phyloP scores from a whole-genome alignment of 2,113 vertebrate genomes.

The Saimiri boliviensis region DNA sequence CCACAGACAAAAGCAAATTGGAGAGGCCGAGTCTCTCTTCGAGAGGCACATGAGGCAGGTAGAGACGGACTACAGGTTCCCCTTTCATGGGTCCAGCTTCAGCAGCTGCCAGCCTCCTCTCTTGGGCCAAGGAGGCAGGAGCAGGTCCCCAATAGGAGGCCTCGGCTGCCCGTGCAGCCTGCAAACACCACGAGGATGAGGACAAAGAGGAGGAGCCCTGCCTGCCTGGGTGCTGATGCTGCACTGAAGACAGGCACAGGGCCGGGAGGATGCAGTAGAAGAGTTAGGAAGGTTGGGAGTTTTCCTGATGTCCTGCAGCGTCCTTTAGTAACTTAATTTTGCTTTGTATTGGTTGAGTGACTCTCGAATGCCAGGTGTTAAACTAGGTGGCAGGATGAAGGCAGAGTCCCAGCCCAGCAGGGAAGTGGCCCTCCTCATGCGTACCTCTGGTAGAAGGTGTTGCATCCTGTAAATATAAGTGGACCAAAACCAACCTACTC shows the following conservation, averaged over 20 bases:
- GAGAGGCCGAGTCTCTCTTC: rapidly evolving
- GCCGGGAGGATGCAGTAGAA: neutral
- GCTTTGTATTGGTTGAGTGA: rapidly evolving
- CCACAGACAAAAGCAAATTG: neutral
- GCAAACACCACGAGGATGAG: neutral
- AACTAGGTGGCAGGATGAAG: neutral
- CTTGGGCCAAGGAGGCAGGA: neutral
- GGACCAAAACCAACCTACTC: neutral
- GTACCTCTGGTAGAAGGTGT: neutral
- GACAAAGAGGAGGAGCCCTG: neutral
- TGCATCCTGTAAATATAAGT: no score
- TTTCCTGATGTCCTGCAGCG: neutral
- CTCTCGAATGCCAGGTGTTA: neutral
- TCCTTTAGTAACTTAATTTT: neutral
- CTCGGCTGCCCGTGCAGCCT: neutral
- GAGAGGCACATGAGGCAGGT: rapidly evolving
- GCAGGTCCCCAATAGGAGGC: neutral
- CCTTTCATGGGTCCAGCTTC: neutral
- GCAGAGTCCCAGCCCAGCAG: neutral
- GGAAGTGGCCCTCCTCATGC: neutral
- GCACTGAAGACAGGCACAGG: no score
- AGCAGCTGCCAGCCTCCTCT: rapidly evolving
- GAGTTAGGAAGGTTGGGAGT: neutral
- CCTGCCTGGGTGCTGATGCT: no score
- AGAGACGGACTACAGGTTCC: rapidly evolving